Conservation (phyloP, 2,797 vertebrate species). For the Fistularia tabacaria region DNA sequence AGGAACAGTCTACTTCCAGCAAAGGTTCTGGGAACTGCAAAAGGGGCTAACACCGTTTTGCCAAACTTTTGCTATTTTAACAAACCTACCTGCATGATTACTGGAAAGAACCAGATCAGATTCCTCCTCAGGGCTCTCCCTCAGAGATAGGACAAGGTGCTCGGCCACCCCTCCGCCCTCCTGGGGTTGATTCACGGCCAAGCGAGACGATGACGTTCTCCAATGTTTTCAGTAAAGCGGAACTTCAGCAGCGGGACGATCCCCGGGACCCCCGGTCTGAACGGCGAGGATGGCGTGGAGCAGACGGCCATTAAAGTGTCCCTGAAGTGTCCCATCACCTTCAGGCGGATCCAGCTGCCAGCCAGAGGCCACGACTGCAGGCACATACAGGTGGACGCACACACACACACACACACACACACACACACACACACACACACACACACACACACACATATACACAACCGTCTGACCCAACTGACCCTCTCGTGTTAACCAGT, state of each 20-base stretch:
- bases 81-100: no score
- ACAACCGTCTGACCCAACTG: neutral
- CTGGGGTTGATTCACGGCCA: no score
- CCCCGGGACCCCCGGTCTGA: conserved; percentile 88
- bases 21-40: no score
- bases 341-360: conserved; percentile 93
- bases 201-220: no score
- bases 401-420: neutral
- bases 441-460: neutral
- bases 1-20: no score
- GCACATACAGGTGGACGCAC: conserved; percentile 80
- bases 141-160: no score
- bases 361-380: conserved; percentile 92
- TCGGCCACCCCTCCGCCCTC: no score
- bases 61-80: no score
- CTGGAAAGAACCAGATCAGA: no score
- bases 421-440: no score
- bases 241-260: conserved; percentile 94
- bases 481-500: conserved; percentile 62
- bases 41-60: no score
- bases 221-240: conserved; percentile 80
- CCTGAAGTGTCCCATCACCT: conserved; percentile 95
- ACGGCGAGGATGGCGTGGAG: conserved; percentile 92
- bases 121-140: no score
- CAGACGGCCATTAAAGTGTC: conserved; percentile 97